These are phyloP conservation scores for Montipora capricornis DNA, from an alignment of 64 coral and sea anemone genomes.

Conservation along the genomic window DNA sequence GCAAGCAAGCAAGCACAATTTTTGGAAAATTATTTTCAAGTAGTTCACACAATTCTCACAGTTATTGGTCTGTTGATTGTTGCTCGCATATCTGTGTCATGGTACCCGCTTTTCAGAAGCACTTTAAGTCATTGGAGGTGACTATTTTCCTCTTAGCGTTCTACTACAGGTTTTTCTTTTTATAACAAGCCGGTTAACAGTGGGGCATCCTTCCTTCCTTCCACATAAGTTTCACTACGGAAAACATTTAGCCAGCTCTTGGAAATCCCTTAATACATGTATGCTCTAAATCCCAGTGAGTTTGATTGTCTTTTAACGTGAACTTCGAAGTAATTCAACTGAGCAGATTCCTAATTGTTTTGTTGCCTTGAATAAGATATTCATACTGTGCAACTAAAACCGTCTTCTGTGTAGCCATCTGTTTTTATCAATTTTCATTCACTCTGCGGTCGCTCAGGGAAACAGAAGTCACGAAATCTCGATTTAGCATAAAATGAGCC, in stretches of 20 bases:
- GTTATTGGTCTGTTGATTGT: conserved; percentile 23
- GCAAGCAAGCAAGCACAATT: background rate
- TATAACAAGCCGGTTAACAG: background rate
- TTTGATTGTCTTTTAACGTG: too few relatives aligned
- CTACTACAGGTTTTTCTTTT: conserved; percentile 11
- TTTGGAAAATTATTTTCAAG: background rate
- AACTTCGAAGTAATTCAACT: too few relatives aligned
- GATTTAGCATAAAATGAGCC: background rate
- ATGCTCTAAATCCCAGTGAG: too few relatives aligned
- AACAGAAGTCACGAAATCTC: background rate
- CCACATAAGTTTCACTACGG: background rate
- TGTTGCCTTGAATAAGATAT: too few relatives aligned
- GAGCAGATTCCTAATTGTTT: too few relatives aligned
- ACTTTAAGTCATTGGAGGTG: conserved; percentile 5
- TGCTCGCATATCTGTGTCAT: conserved; percentile 29
- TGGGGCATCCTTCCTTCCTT: background rate
- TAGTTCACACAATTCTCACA: conserved; percentile 1
- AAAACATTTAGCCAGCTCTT: background rate
- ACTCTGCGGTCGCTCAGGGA: too few relatives aligned
- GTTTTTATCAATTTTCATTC: too few relatives aligned
- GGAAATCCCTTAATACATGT: background rate
- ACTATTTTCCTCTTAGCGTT: conserved; percentile 19
- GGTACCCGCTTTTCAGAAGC: conserved; percentile 8
- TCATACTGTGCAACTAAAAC: too few relatives aligned
- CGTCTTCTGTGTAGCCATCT: too few relatives aligned